phyloP scores from a whole-genome alignment of 2,888 invertebrate species.

The Cecidostiba fungosa region DNA sequence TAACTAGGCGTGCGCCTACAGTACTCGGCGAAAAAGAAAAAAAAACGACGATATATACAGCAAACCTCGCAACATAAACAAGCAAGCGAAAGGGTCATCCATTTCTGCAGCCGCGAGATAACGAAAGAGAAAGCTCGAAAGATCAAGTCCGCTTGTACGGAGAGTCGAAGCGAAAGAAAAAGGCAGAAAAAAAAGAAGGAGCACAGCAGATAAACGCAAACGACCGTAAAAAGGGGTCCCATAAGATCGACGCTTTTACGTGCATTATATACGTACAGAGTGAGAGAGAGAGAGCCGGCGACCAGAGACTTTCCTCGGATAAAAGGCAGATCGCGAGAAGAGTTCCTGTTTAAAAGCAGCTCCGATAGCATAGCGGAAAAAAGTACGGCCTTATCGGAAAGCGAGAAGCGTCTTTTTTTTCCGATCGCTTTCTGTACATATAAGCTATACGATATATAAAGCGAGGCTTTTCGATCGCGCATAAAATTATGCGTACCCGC shows the following conservation, averaged over 20 bases:
- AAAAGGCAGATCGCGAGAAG: constrained; percentile 30
- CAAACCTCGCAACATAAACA: not conserved
- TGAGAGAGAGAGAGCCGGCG: not conserved
- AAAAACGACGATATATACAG: no score
- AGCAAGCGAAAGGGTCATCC: not conserved
- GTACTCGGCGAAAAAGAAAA: not conserved
- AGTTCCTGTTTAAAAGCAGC: constrained; percentile 43
- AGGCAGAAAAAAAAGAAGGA: not conserved
- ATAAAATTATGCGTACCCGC: constrained; percentile 33
- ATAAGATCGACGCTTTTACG: constrained; percentile 50
- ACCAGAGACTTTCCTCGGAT: constrained; percentile 17
- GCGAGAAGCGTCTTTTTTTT: constrained; percentile 34
- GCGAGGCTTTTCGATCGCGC: constrained; percentile 1
- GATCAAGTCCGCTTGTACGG: constrained; percentile 5
- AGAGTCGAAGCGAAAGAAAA: not conserved
- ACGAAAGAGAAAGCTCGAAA: constrained; percentile 25
- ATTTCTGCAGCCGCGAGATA: not conserved
- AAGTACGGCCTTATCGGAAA: constrained; percentile 50
- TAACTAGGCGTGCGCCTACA: not conserved
- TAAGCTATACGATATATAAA: not conserved
- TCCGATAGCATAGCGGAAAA: constrained; percentile 7
- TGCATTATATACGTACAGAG: constrained; percentile 7
- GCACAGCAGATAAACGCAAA: constrained; percentile 42
- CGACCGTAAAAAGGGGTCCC: constrained; percentile 57
- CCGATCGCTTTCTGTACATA: not conserved